phyloP scores from a whole-genome alignment of 1,140 invertebrate species.

The Palaemon carinicauda region DNA sequence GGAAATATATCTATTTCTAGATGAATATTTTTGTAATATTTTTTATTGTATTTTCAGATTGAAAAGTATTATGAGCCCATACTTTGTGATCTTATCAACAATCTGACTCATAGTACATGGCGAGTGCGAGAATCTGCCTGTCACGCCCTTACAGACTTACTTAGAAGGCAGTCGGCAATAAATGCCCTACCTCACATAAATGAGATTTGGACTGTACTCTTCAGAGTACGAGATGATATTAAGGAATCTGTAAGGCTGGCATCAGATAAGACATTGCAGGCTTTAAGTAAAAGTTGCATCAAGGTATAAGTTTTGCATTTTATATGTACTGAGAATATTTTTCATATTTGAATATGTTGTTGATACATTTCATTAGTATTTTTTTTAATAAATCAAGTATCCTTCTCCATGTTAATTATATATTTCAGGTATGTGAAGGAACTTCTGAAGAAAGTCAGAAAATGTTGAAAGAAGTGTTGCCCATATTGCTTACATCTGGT shows the following conservation, averaged over 20 bases:
- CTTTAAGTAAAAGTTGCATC: conserved; percentile 72
- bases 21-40: background rate
- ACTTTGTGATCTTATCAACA: conserved; percentile 78
- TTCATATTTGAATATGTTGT: background rate
- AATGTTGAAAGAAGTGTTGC: conserved; percentile 79
- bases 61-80: conserved; percentile 90
- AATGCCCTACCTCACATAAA: conserved; percentile 70
- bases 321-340: background rate
- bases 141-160: conserved; percentile 82
- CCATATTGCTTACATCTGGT: conserved; percentile 80
- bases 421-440: conserved; percentile 64
- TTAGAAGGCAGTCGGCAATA: conserved; percentile 71
- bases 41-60: conserved; percentile 70
- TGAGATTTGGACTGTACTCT: conserved; percentile 82
- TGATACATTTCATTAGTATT: background rate
- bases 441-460: conserved; percentile 82
- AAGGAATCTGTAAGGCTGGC: conserved; percentile 86
- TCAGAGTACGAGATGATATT: conserved; percentile 92
- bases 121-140: conserved; percentile 90
- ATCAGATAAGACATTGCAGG: conserved; percentile 78
- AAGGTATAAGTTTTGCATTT: conserved; percentile 30
- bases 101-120: conserved; percentile 86
- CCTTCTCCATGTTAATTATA: background rate
- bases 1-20: background rate
- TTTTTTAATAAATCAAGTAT: background rate